Evolutionary conservation across 2,797 vertebrate species (phyloP), one percentile per base, ranked within the genome.

Genomic region (Streptopelia turtur): DNA sequence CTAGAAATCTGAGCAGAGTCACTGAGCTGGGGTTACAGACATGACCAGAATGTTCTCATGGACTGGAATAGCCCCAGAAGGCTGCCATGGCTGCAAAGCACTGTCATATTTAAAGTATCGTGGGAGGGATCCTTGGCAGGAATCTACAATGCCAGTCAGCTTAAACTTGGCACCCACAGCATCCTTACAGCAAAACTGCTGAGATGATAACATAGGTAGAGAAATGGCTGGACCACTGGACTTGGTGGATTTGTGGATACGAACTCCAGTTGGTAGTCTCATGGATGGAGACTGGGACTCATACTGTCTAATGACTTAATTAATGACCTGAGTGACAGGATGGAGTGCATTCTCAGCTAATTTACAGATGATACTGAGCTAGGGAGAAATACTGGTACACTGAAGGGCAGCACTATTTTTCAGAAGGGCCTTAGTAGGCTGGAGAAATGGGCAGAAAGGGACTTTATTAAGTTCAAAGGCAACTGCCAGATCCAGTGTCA

Each of bases 221-320:
- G 43, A 63, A 63, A 0, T 25, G 53, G 5, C 2, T 27, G 10
- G 49, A 70, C 21, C 16, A 30, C 1, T 61, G 30, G 30, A 65
- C n/a, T 60, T 77, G 74, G 25, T 25, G 47, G 22, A 70, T 33
- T 77, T 70, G 25, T 23, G 47, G 22, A 70, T 33, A 69, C 1
- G 2, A 57, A 25, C 28, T 63, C n/a, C 16, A 76, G 13, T 0
- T 72, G 45, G 28, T 22, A 78, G 28, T 30, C 20, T 61, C 21
- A 23, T 5, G 17, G 61, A 69, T 1, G 25, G 22, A 69, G 50
- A 14, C 52, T 70, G 22, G 28, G 45, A n/a, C 12, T 52, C 27
- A 64, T 33, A 59, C 27, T 30, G 28, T 53, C 89, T 79, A 66
- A 53, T 35, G 5, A 60, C 28, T 64, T 71, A 10, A 71, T 33